phyloP scores from a whole-genome alignment of 2,888 invertebrate species.

The Gymnosoma rotundatum region DNA sequence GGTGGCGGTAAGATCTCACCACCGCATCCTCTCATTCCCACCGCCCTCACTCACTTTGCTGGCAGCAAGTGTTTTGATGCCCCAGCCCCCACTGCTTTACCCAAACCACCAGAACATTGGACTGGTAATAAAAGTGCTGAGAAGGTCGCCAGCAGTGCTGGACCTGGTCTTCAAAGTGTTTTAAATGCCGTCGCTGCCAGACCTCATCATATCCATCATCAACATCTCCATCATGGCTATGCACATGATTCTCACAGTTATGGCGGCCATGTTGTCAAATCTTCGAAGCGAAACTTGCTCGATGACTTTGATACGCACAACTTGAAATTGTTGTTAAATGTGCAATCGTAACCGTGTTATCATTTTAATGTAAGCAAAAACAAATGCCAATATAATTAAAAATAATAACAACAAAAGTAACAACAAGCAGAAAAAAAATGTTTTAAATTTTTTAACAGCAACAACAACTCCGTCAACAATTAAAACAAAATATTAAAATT shows the following conservation, averaged over 20 bases:
- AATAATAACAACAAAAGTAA: constrained; percentile 56
- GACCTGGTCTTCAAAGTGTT: constrained; percentile 75
- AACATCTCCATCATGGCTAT: constrained; percentile 57
- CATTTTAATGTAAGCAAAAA: constrained; percentile 46
- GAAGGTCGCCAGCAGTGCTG: constrained; percentile 75
- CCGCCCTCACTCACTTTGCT: constrained; percentile 84
- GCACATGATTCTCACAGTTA: constrained; percentile 68
- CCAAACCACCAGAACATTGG: constrained; percentile 92
- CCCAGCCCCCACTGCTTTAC: constrained; percentile 89
- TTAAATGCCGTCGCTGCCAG: constrained; percentile 65
- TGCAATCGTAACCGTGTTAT: constrained; percentile 82
- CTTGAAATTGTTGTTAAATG: constrained; percentile 86
- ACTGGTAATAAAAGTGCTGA: constrained; percentile 79
- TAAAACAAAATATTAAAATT: constrained; percentile 48
- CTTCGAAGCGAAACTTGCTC: constrained; percentile 80
- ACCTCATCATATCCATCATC: constrained; percentile 67
- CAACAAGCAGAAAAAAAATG: constrained; percentile 48
- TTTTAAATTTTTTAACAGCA: constrained; percentile 65
- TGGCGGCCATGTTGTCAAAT: constrained; percentile 75
- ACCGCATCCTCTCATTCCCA: constrained; percentile 79
- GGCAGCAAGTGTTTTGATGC: constrained; percentile 93
- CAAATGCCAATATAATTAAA: constrained; percentile 66
- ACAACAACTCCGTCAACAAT: constrained; percentile 72
- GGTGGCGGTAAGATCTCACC: constrained; percentile 78
- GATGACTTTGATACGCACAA: constrained; percentile 84